Conservation (phyloP, 1,140 invertebrate genomes). For the Drosophila arizonae region DNA sequence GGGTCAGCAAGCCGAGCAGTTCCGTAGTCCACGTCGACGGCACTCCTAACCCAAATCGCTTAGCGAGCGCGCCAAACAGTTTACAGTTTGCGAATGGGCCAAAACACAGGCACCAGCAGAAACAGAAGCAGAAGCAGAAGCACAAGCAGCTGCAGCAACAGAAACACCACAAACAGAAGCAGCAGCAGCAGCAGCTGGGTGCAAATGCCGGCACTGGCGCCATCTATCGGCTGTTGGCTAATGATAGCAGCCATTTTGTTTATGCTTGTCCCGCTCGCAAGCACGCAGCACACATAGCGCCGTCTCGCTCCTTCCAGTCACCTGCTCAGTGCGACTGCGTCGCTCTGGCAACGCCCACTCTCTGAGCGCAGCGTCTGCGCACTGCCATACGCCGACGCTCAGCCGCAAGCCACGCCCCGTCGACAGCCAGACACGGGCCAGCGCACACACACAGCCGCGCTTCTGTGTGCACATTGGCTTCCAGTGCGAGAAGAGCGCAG, state of each 20-base stretch:
- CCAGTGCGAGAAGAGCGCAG: conserved; percentile 39
- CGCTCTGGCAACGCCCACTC: conserved; percentile 70
- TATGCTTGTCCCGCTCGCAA: conserved; percentile 52
- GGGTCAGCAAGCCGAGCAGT: conserved; percentile 27
- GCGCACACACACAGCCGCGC: neutral
- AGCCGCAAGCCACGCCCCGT: conserved; percentile 54
- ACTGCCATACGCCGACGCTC: conserved; percentile 44
- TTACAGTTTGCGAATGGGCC: conserved; percentile 48
- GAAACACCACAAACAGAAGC: conserved; percentile 20
- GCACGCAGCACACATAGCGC: conserved; percentile 13
- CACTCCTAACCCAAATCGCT: conserved; percentile 79
- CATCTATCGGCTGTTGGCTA: conserved; percentile 63
- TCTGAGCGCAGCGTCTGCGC: conserved; percentile 67
- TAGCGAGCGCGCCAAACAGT: conserved; percentile 76
- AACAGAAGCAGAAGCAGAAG: neutral
- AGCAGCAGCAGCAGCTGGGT: conserved; percentile 28
- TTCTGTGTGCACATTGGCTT: neutral
- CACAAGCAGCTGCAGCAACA: conserved; percentile 8
- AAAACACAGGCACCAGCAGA: conserved; percentile 29
- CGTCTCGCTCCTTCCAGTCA: conserved; percentile 66
- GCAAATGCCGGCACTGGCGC: conserved; percentile 63
- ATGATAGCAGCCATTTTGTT: conserved; percentile 83
- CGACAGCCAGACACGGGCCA: conserved; percentile 35
- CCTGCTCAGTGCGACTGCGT: conserved; percentile 63
- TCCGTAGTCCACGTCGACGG: conserved; percentile 2